Percentiles rank a stretch among this genome's conserved stretches.
Conservation (phyloP, 2,888 invertebrate genomes). For the Micoletzkya japonica region DNA sequence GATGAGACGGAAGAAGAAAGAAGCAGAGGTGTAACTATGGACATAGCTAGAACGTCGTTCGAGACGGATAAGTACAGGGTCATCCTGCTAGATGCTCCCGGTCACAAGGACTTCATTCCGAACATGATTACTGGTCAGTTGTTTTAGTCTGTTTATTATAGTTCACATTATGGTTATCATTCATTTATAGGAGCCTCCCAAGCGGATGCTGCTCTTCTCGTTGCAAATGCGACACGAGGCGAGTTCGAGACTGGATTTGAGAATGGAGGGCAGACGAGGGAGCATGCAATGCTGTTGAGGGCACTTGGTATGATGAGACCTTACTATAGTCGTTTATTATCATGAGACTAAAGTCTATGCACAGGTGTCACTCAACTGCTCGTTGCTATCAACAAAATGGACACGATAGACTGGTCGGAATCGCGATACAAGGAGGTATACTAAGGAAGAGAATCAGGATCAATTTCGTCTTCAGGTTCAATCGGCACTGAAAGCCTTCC, state of each 20-base stretch:
- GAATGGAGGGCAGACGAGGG: constrained; percentile 93
- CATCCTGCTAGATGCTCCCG: constrained; percentile 88
- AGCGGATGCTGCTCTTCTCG: constrained; percentile 93
- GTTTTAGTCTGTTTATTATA: no score
- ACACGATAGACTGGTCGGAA: constrained; percentile 89
- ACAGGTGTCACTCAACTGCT: constrained; percentile 88
- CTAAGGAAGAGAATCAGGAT: neutral
- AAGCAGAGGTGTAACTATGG: constrained; percentile 94
- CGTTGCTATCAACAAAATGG: constrained; percentile 94
- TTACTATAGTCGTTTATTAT: neutral
- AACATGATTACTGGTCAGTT: constrained; percentile 86
- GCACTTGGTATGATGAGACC: constrained; percentile 71
- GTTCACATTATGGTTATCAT: neutral
- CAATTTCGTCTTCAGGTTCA: constrained; percentile 3
- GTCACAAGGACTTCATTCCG: constrained; percentile 98
- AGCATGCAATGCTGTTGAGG: constrained; percentile 91
- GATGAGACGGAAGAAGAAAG: constrained; percentile 97
- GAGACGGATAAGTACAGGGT: constrained; percentile 54
- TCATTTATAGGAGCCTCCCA: constrained; percentile 80
- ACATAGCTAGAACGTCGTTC: constrained; percentile 77
- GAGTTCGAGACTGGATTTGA: constrained; percentile 99
- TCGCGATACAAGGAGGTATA: constrained; percentile 86
- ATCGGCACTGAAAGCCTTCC: constrained; percentile 46
- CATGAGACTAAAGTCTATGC: constrained; percentile 24
- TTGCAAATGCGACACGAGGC: constrained; percentile 87